Conservation (phyloP, 2,113 vertebrate species). For the Pomatostomus ruficeps region DNA sequence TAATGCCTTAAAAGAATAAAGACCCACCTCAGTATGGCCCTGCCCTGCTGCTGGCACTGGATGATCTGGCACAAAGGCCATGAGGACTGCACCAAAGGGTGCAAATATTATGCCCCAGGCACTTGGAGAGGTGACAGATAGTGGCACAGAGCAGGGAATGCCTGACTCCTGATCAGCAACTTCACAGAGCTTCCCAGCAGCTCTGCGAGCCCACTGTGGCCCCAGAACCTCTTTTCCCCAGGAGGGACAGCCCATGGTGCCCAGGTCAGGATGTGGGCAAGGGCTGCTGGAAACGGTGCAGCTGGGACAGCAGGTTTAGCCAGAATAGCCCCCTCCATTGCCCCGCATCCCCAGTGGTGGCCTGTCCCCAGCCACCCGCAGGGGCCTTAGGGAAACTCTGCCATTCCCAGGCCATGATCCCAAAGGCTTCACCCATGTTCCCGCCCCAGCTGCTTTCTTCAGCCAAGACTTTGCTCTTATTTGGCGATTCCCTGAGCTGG, state of each 20-base stretch:
- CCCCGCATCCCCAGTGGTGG: fast-evolving
- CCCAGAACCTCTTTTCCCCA: not conserved
- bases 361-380: not conserved
- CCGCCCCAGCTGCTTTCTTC: not conserved
- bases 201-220: fast-evolving
- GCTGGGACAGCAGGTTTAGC: not conserved
- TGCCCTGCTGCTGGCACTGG: not conserved
- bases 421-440: not conserved
- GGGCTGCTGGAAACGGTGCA: not conserved
- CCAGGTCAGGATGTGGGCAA: not conserved
- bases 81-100: no score
- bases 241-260: fast-evolving
- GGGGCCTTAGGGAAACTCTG: not conserved
- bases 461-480: conserved; percentile 52
- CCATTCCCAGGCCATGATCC: not conserved
- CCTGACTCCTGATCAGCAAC: not conserved
- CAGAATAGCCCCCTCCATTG: not conserved
- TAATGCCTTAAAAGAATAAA: not conserved
- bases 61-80: fast-evolving
- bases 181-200: not conserved
- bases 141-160: not conserved
- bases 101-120: not conserved
- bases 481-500: conserved; percentile 47
- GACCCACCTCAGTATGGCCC: not conserved
- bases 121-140: not conserved